These are phyloP conservation scores for Chloroceryle aenea DNA, from an alignment of 2,113 vertebrate species.

Conservation along the genomic window DNA sequence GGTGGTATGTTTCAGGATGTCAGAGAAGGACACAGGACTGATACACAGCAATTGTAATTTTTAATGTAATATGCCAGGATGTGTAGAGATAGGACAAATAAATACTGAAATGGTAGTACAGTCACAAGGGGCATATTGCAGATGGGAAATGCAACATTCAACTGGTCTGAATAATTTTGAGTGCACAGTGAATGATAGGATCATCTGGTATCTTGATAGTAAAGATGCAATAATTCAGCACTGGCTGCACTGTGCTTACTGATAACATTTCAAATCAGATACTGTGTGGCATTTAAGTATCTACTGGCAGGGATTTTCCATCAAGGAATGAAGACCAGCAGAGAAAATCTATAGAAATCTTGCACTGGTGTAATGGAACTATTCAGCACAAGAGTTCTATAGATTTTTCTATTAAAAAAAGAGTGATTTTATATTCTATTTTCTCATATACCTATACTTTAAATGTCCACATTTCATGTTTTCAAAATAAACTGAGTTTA, in stretches of 20 bases:
- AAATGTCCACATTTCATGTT: neutral
- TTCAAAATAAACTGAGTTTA: neutral
- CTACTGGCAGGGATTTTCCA: constrained; percentile 7
- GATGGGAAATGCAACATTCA: neutral
- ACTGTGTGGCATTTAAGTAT: neutral
- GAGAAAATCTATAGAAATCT: constrained; percentile 27
- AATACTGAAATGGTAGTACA: neutral
- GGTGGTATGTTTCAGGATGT: neutral
- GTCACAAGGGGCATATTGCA: neutral
- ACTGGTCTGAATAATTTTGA: neutral
- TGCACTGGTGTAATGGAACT: neutral
- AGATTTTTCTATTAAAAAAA: neutral
- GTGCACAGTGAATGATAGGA: neutral
- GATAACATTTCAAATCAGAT: constrained; percentile 21
- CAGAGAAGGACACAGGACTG: neutral
- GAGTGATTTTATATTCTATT: neutral
- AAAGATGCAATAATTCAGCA: neutral
- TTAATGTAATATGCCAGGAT: neutral
- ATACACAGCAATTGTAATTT: neutral
- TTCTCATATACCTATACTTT: neutral
- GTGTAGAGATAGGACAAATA: neutral
- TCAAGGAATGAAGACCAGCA: neutral
- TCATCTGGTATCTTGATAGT: neutral
- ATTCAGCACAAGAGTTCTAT: neutral
- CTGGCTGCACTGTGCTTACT: neutral